Evolutionary conservation across 35 echinoderm and acorn worm species (phyloP), one percentile per base, ranked within the genome.

Genomic region (Ophiothrix spiculata): DNA sequence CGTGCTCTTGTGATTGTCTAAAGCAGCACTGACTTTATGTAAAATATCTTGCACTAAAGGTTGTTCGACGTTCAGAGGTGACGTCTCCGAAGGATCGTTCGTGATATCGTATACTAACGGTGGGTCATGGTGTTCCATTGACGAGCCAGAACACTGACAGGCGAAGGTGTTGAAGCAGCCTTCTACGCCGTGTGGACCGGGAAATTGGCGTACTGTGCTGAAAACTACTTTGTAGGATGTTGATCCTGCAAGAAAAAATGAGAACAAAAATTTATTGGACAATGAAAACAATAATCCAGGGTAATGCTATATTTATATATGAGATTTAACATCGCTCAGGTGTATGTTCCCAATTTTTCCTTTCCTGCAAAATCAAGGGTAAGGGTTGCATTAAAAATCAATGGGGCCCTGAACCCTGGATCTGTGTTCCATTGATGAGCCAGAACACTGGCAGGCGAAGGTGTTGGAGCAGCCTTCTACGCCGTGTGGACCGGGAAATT

Each of bases 131-230:
- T 83, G 56, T 77, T 74, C 81, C 32, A 91, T 90, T 13, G 86
- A 89, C 0, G 86, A 79, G 17, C 91, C 91, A 31, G 81, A 78
- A 25, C 96, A 99, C 28, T 89, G 77, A 60, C 96, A 99, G 15
- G 89, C 88, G 64, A 91, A 99, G 4, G 85, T 80, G 37, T 94
- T 85, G 56, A 94, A 99, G 36, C 96, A 99, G 2, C 96, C 96
- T 79, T 87, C n/a, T 37, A 85, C 80, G 0, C 94, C 94, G 33
- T 91, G 80, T 16, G 92, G 89, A 39, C 92, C 92, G 35, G 83
- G 79, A 0, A 90, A 87, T 36, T 88, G 86, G 16, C 84, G 91
- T 21, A 88, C 63, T 38, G 84, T 99, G 31, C 54, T 82, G 60
- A 74, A 94, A 39, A 86, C 78, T 35, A 99, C 25, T 56, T 99